Conservation (phyloP, 2,797 vertebrate species). For the Lithobates sylvaticus region DNA sequence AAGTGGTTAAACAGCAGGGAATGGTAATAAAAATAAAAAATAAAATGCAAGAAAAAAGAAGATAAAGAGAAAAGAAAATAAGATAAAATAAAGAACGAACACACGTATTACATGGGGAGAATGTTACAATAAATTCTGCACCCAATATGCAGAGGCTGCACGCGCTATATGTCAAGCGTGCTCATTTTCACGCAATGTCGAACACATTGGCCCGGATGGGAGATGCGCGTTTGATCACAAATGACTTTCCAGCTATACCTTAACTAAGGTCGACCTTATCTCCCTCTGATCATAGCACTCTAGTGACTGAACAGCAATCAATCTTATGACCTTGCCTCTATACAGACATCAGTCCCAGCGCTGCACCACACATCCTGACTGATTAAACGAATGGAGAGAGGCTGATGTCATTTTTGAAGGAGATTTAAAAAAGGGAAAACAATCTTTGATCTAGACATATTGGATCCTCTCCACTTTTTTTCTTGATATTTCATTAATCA, state of each 20-base stretch:
- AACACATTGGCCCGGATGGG: not conserved
- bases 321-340: slow-evolving; percentile 51
- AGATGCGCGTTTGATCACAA: slow-evolving; percentile 30
- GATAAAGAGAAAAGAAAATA: too few species aligned
- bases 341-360: slow-evolving; percentile 20
- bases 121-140: not conserved
- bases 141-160: not conserved
- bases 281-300: not conserved
- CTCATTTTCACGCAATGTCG: slow-evolving; percentile 10
- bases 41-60: too few species aligned
- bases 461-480: not conserved
- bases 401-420: slow-evolving; percentile 37
- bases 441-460: not conserved
- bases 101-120: too few species aligned
- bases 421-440: not conserved
- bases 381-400: not conserved
- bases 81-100: too few species aligned
- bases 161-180: not conserved
- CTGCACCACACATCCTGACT: slow-evolving; percentile 26
- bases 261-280: slow-evolving; percentile 54
- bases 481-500: not conserved
- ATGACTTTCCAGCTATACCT: slow-evolving; percentile 48
- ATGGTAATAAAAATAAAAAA: too few species aligned
- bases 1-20: too few species aligned
- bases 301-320: slow-evolving; percentile 49